These are phyloP conservation scores for Hormaphis cornu DNA, from an alignment of 1,140 invertebrate species.

Conservation along the genomic window DNA sequence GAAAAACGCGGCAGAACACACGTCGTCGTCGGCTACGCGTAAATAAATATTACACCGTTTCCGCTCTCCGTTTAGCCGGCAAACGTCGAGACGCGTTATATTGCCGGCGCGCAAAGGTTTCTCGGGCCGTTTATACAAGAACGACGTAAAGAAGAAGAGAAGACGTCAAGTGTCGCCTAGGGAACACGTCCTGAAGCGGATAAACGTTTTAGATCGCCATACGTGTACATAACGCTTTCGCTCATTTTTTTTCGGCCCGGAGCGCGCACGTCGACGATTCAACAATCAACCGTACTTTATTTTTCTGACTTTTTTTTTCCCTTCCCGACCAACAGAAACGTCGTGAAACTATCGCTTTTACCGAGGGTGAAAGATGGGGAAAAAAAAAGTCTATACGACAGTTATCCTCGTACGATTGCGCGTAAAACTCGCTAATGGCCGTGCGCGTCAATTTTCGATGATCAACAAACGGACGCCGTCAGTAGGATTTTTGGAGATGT, in stretches of 20 bases:
- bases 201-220: conserved; percentile 15
- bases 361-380: not conserved
- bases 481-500: too few relatives aligned
- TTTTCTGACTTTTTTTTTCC: conserved; percentile 5
- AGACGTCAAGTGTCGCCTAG: conserved; percentile 30
- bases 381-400: too few relatives aligned
- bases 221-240: not conserved
- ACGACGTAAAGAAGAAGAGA: not conserved
- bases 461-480: too few relatives aligned
- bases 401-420: not conserved
- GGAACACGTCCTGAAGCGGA: conserved; percentile 29
- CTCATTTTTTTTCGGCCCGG: not conserved
- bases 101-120: too few relatives aligned
- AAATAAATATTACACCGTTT: too few relatives aligned
- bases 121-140: not conserved
- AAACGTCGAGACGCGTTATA: too few relatives aligned
- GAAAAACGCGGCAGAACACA: too few relatives aligned
- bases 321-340: not conserved
- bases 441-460: not conserved
- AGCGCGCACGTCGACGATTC: conserved; percentile 20
- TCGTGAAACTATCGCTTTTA: conserved; percentile 15
- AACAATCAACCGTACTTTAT: conserved; percentile 23
- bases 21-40: too few relatives aligned
- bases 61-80: too few relatives aligned
- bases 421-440: not conserved